Conservation (phyloP, 1,140 invertebrate species). For the Megalonaias nervosa region DNA sequence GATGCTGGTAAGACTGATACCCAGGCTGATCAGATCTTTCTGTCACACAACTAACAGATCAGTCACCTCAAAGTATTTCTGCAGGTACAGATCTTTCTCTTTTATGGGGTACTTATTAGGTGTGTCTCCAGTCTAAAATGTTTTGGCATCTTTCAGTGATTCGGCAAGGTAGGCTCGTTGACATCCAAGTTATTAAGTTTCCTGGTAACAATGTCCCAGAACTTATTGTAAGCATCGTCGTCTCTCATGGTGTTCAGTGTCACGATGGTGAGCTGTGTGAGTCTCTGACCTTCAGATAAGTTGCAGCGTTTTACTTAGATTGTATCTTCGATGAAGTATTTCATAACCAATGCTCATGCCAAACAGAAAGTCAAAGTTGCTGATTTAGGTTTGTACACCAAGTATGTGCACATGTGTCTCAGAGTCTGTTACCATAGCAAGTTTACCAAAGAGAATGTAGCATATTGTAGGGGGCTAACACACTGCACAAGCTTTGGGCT, state of each 20-base stretch:
- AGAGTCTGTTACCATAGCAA: slow-evolving; percentile 2
- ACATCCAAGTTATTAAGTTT: slow-evolving; percentile 6
- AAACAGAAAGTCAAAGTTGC: slow-evolving; percentile 4
- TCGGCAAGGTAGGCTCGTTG: background rate
- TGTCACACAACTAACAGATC: background rate
- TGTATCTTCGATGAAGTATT: slow-evolving; percentile 9
- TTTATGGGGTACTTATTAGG: background rate
- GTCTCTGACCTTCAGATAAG: background rate
- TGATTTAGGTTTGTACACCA: slow-evolving; percentile 1
- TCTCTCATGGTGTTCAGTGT: no score
- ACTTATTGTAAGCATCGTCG: no score
- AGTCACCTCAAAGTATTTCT: slow-evolving; percentile 5
- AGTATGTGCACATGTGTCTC: slow-evolving; percentile 5
- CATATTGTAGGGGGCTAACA: slow-evolving; percentile 13
- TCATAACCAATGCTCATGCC: background rate
- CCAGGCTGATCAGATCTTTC: slow-evolving; percentile 7
- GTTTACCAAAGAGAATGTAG: slow-evolving; percentile 15
- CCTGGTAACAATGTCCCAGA: background rate
- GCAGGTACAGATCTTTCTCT: slow-evolving; percentile 1
- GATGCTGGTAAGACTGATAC: no score
- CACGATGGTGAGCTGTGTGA: no score
- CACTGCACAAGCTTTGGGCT: no score
- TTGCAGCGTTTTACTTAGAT: slow-evolving; percentile 2
- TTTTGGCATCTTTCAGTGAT: background rate
- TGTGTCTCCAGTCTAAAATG: background rate